Evolutionary conservation across 2,888 invertebrate species (phyloP).

Genomic region (Ariolimax columbianus): DNA sequence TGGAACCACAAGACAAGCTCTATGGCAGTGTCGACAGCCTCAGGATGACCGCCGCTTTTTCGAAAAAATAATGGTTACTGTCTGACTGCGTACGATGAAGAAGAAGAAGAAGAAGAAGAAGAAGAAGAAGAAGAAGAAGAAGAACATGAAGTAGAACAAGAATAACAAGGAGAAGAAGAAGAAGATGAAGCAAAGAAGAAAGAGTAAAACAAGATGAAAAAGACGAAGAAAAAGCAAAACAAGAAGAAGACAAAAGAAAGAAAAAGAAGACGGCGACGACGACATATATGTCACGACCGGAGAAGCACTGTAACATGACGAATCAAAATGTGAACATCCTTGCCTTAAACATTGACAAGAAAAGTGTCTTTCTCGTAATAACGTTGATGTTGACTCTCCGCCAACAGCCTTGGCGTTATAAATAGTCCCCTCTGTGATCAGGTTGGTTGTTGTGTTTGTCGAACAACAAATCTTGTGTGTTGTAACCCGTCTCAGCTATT

Average conservation of each 20-base stretch:
- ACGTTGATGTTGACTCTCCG: neutral
- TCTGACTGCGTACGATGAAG: no score
- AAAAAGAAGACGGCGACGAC: neutral
- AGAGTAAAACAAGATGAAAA: no score
- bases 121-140: conserved; percentile 1
- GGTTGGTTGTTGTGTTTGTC: neutral
- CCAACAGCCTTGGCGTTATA: neutral
- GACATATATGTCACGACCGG: no score
- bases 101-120: conserved; percentile 1
- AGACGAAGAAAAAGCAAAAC: no score
- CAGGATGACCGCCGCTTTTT: no score
- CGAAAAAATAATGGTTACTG: no score
- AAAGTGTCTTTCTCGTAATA: neutral
- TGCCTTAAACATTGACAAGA: neutral
- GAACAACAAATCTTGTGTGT: neutral
- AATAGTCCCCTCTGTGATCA: neutral
- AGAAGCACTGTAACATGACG: no score
- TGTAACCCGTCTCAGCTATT: neutral
- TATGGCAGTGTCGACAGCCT: no score
- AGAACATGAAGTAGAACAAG: neutral
- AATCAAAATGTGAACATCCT: neutral
- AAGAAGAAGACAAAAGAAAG: conserved; percentile 4
- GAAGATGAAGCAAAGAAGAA: no score
- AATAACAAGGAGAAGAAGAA: no score
- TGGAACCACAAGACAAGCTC: no score